Base-by-base conservation (phyloP, 2,113 vertebrate species). In the Anguilla rostrata region DNA sequence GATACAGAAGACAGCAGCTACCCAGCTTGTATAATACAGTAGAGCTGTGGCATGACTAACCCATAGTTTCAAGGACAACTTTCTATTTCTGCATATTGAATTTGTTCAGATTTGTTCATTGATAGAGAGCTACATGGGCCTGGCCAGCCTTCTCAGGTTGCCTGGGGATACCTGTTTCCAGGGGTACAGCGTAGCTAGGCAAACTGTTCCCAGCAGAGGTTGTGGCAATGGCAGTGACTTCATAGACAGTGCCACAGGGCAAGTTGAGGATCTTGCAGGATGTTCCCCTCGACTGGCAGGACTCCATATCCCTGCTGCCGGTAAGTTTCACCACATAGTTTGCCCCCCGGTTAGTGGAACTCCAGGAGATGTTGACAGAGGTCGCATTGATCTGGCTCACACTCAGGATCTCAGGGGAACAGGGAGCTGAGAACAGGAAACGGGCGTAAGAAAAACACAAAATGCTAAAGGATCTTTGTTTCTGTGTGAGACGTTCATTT, bases 391-490 rank as follows among this genome's bases (percentile, higher is more conserved):
- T 93, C 91, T 96, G 95, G 0, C 95, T 97, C 82, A 98, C 90
- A 43, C 92, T 96, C 91, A 94, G 92, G 89, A 98, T 97, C 93
- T 98, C 95, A 86, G 98, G 98, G 86, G 96, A 92, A 88, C 97
- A 98, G 8, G 98, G 98, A 92, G 96, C 98, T 98, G 93, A 89
- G 94, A 94, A 56, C 87, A 87, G 88, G 41, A 86, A 0, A 88
- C 43, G 87, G 60, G 78, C 15, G 53, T 88, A n/a, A 71, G 1
- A 39, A 83, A 5, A 87, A 39, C 26, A 43, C 0, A 86, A 2
- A 71, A 26, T 18, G 15, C 46, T 60, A 18, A 1, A 40, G 39
- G 46, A 57, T 41, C 7, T 71, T 57, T 39, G 4, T 26, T 80
- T 22, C 6, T 22, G 46, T 60, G 78, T 39, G 41, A 63, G 8